phyloP scores from a whole-genome alignment of 2,888 invertebrate genomes.

The Drosophila rellima region DNA sequence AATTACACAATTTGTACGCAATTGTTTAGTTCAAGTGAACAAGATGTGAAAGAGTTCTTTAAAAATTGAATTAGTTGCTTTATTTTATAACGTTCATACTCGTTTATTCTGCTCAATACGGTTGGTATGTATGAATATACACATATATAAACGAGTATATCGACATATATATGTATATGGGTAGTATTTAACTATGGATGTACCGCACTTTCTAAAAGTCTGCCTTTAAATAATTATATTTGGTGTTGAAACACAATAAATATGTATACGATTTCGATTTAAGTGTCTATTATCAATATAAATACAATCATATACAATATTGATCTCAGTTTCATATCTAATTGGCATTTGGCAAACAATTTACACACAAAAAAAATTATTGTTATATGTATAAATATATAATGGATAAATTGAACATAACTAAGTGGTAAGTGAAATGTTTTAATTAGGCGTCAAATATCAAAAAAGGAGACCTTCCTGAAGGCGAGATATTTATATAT shows the following conservation, averaged over 20 bases:
- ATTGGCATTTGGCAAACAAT: constrained; percentile 54
- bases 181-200: constrained; percentile 33
- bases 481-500: constrained; percentile 16
- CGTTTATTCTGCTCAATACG: constrained; percentile 33
- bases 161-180: constrained; percentile 17
- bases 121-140: constrained; percentile 33
- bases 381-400: constrained; percentile 14
- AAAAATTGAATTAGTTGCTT: constrained; percentile 55
- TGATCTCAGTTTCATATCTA: constrained; percentile 46
- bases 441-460: constrained; percentile 16
- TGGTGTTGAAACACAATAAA: constrained; percentile 56
- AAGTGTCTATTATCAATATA: constrained; percentile 46
- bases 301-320: constrained; percentile 53
- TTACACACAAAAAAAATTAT: constrained; percentile 26
- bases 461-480: not conserved
- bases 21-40: not conserved
- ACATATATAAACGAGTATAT: constrained; percentile 17
- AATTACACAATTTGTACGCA: not conserved
- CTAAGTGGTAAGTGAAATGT: constrained; percentile 33
- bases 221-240: constrained; percentile 48
- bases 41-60: constrained; percentile 9
- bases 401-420: constrained; percentile 24
- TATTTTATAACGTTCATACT: constrained; percentile 53
- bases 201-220: constrained; percentile 57
- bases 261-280: constrained; percentile 41